A percentile compares a stretch with the other conserved stretches of the same genome.
Conservation (phyloP, 2,888 invertebrate genomes). For the Limnephilus marmoratus region DNA sequence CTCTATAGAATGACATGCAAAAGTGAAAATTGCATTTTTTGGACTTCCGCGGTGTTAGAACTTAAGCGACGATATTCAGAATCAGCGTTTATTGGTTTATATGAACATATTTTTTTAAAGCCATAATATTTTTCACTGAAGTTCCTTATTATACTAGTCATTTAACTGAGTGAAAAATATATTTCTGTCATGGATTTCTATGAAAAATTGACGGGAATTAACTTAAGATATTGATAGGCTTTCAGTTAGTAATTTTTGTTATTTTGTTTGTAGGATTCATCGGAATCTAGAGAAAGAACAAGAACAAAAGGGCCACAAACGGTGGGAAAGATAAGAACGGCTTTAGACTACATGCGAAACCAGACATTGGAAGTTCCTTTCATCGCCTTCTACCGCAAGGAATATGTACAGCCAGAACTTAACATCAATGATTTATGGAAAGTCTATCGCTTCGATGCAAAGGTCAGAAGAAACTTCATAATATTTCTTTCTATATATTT, state of each 20-base stretch:
- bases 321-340: conserved; percentile 94
- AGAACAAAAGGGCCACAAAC: conserved; percentile 82
- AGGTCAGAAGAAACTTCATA: conserved; percentile 75
- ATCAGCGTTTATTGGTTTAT: too few relatives aligned
- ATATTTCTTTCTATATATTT: conserved; percentile 14
- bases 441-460: conserved; percentile 96
- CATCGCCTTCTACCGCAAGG: conserved; percentile 98
- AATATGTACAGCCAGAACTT: conserved; percentile 96
- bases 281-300: conserved; percentile 73
- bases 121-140: too few relatives aligned
- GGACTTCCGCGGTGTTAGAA: too few relatives aligned
- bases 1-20: too few relatives aligned
- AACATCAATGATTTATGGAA: conserved; percentile 98
- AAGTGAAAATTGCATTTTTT: too few relatives aligned
- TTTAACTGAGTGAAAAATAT: too few relatives aligned
- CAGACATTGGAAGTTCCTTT: conserved; percentile 98
- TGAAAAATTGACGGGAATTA: not conserved
- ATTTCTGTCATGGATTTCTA: too few relatives aligned
- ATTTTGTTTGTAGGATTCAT: conserved; percentile 54
- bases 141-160: too few relatives aligned
- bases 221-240: not conserved
- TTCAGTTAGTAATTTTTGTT: too few relatives aligned
- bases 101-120: too few relatives aligned
- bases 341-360: conserved; percentile 96
- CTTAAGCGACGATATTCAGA: too few relatives aligned